Conservation (phyloP, 2,888 invertebrate genomes). For the Theretra japonica region DNA sequence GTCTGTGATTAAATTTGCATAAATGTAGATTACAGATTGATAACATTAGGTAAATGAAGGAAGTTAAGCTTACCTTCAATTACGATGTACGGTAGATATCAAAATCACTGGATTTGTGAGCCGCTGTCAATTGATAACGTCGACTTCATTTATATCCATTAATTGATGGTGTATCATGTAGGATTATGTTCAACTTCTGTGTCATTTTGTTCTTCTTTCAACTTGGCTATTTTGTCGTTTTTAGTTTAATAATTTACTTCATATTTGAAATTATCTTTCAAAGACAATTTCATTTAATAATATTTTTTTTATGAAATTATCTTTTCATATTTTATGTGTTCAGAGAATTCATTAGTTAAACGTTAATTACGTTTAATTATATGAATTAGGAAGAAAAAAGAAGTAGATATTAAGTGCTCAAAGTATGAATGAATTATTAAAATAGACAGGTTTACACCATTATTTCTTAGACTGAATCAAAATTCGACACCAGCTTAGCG, state of each 20-base stretch:
- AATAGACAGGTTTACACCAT: too few relatives aligned
- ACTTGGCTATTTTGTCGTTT: neutral
- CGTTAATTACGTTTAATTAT: too few relatives aligned
- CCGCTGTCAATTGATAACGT: constrained; percentile 35
- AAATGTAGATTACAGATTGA: constrained; percentile 41
- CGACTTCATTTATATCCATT: constrained; percentile 17
- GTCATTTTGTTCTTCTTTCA: neutral
- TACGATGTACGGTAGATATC: constrained; percentile 5
- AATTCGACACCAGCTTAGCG: too few relatives aligned
- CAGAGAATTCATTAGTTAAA: too few relatives aligned
- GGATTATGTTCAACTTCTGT: neutral
- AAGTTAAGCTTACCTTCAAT: constrained; percentile 24
- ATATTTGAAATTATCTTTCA: neutral
- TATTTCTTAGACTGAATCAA: too few relatives aligned
- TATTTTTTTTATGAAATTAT: too few relatives aligned
- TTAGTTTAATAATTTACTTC: neutral
- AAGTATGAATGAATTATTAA: too few relatives aligned
- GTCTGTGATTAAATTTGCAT: constrained; percentile 47
- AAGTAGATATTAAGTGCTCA: too few relatives aligned
- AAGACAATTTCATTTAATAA: too few relatives aligned
- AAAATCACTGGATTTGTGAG: constrained; percentile 22
- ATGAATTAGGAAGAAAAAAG: too few relatives aligned
- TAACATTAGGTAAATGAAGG: constrained; percentile 35
- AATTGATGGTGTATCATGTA: neutral
- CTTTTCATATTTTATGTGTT: neutral